Percentiles rank a stretch among this genome's conserved stretches.
These are phyloP conservation scores for Plestiodon gilberti DNA, from an alignment of 2,113 vertebrate species.

Conservation along the genomic window DNA sequence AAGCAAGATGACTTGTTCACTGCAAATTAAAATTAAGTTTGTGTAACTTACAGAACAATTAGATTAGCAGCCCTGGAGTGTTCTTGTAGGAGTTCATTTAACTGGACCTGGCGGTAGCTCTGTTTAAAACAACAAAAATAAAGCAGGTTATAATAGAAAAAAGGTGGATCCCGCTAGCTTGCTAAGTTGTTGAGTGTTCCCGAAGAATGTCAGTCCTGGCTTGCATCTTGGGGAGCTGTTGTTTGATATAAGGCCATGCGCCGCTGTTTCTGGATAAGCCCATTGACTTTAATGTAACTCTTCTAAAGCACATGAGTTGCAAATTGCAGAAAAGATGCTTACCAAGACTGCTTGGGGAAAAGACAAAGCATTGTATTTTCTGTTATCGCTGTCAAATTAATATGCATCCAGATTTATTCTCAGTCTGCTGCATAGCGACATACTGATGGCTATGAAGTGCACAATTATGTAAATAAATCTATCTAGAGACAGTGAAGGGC, in stretches of 20 bases:
- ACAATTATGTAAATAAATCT: background rate
- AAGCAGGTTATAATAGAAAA: background rate
- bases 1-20: background rate
- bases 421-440: background rate
- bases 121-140: slow-evolving; percentile 64
- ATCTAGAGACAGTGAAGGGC: background rate
- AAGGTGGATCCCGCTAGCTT: background rate
- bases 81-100: slow-evolving; percentile 92
- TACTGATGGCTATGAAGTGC: background rate
- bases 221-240: background rate
- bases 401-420: background rate
- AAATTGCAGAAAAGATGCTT: background rate
- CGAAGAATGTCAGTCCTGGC: background rate
- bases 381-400: background rate
- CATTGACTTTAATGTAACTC: background rate
- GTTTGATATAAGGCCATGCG: background rate
- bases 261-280: background rate
- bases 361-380: background rate
- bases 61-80: slow-evolving; percentile 91
- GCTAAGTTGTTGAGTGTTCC: background rate
- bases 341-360: background rate
- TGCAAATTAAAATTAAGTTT: slow-evolving; percentile 5
- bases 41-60: slow-evolving; percentile 90
- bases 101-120: slow-evolving; percentile 91
- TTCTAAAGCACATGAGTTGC: background rate